Evolutionary conservation across 2,113 vertebrate species (phyloP).

Genomic region (Lichenostomus cassidix): DNA sequence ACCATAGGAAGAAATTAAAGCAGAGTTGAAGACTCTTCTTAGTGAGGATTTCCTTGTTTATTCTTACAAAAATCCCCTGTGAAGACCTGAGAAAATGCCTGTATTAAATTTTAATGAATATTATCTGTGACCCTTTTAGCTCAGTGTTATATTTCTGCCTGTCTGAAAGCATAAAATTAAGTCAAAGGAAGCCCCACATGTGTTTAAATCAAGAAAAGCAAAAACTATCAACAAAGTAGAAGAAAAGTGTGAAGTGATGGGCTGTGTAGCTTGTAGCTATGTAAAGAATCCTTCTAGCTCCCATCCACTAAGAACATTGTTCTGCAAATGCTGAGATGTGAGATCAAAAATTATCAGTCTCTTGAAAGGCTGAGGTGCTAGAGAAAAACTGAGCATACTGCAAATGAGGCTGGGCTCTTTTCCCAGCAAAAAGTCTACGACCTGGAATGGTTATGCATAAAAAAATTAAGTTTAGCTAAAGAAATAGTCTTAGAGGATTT

Average conservation of each 20-base stretch:
- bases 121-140: background rate
- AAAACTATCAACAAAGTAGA: background rate
- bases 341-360: background rate
- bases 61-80: background rate
- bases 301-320: background rate
- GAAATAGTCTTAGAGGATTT: background rate
- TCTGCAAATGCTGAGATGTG: background rate
- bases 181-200: background rate
- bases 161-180: background rate
- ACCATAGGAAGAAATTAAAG: background rate
- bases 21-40: background rate
- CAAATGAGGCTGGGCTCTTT: background rate
- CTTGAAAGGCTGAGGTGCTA: background rate
- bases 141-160: background rate
- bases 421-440: background rate
- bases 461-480: background rate
- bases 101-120: constrained; percentile 10
- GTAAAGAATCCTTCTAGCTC: background rate
- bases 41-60: background rate
- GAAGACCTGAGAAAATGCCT: background rate
- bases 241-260: background rate
- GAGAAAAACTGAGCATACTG: background rate
- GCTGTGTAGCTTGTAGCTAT: background rate
- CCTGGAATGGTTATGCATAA: background rate
- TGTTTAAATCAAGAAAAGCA: background rate